A percentile compares a stretch with the other conserved stretches of the same genome.
phyloP scores from a whole-genome alignment of 1,140 invertebrate genomes.

The Teleopsis dalmanni region DNA sequence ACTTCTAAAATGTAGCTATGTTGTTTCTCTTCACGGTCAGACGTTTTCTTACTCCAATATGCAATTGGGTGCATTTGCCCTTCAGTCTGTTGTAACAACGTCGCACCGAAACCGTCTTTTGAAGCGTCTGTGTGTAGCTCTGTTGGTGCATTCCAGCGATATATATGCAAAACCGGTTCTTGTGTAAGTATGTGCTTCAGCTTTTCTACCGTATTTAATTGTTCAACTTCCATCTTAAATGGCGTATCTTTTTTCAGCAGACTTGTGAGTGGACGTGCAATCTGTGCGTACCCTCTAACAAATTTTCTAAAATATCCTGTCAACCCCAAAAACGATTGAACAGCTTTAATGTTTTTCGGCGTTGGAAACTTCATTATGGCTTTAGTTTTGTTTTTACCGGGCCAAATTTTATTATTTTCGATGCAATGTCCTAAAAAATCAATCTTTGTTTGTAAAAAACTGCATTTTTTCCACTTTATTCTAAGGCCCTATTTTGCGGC shows the following conservation, averaged over 20 bases:
- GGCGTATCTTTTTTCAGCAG: background rate
- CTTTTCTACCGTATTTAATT: background rate
- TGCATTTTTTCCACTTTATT: background rate
- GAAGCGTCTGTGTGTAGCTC: conserved; percentile 4
- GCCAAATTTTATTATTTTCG: background rate
- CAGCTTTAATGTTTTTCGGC: background rate
- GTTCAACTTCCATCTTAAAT: background rate
- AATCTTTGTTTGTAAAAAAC: background rate
- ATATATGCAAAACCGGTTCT: background rate
- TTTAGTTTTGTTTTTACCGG: background rate
- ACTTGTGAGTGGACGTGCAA: conserved; percentile 10
- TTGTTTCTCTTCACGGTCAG: conserved; percentile 36
- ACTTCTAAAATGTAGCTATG: conserved; percentile 28
- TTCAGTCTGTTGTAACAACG: conserved; percentile 1
- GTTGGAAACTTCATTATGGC: background rate
- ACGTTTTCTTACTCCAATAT: conserved; percentile 33
- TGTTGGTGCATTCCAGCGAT: background rate
- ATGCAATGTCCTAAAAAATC: background rate
- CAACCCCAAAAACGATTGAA: background rate
- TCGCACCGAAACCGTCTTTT: conserved; percentile 17
- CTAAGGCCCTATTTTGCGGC: background rate
- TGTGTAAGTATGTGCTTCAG: background rate
- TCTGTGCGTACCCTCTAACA: conserved; percentile 16
- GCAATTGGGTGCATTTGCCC: conserved; percentile 14
- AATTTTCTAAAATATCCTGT: conserved; percentile 22